phyloP scores from a whole-genome alignment of 2,888 invertebrate species.

The Helleia helle region DNA sequence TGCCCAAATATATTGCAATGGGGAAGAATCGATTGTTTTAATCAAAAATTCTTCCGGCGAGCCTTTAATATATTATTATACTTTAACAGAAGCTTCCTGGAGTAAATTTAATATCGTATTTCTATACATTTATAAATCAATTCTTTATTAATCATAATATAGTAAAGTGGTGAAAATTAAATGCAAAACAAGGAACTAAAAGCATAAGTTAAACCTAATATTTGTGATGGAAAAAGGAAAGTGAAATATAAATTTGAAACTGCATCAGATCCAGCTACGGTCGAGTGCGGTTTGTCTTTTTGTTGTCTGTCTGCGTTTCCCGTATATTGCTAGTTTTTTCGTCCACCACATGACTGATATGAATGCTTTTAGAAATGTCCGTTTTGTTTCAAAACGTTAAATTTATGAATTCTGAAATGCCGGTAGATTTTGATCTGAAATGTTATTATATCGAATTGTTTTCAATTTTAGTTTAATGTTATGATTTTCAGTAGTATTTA shows the following conservation, averaged over 20 bases:
- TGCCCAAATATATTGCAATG: too few relatives aligned
- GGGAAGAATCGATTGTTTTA: too few relatives aligned
- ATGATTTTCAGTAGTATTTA: too few relatives aligned
- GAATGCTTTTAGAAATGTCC: conserved; percentile 3
- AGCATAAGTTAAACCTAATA: conserved; percentile 3
- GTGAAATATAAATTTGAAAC: conserved; percentile 6
- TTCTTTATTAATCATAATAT: too few relatives aligned
- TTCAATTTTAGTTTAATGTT: too few relatives aligned
- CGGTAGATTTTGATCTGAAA: background rate
- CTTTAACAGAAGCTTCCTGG: too few relatives aligned
- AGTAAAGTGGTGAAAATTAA: background rate
- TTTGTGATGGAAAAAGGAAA: background rate
- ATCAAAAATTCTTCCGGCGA: too few relatives aligned
- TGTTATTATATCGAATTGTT: too few relatives aligned
- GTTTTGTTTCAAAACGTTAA: background rate
- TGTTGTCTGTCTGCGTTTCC: conserved; percentile 1
- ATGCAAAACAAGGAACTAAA: background rate
- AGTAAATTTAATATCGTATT: too few relatives aligned
- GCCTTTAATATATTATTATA: too few relatives aligned
- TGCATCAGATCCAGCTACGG: conserved; percentile 4
- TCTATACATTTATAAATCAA: too few relatives aligned
- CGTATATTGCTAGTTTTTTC: conserved; percentile 11
- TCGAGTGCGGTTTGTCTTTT: conserved; percentile 5
- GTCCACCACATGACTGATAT: conserved; percentile 7
- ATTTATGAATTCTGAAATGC: background rate